Evolutionary conservation across 2,113 vertebrate species (phyloP).

Genomic region (Crocuta crocuta): DNA sequence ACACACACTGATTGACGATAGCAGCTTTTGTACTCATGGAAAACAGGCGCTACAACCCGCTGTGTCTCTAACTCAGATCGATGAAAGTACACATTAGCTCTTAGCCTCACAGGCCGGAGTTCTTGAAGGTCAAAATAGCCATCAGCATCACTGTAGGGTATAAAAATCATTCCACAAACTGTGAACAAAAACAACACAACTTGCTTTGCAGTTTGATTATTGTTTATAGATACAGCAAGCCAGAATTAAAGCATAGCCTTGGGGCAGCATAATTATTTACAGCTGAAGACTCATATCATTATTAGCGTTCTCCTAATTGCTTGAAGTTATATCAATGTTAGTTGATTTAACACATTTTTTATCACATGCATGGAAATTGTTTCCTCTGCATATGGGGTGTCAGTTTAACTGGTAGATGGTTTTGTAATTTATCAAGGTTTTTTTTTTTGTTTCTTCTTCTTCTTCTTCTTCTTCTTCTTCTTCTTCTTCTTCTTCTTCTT

Average conservation of each 20-base stretch:
- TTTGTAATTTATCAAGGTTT: conserved; percentile 82
- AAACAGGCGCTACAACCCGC: conserved; percentile 86
- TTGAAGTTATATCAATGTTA: conserved; percentile 99
- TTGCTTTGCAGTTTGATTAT: conserved; percentile 99
- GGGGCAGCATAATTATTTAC: conserved; percentile 99
- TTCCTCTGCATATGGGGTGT: conserved; percentile 92
- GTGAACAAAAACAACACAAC: conserved; percentile 91
- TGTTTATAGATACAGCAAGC: conserved; percentile 99
- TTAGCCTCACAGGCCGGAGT: conserved; percentile 87
- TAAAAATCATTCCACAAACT: conserved; percentile 93
- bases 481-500: not conserved
- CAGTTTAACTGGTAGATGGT: conserved; percentile 86
- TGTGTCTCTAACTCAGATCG: conserved; percentile 90
- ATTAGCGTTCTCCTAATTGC: conserved; percentile 99
- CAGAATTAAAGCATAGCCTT: conserved; percentile 98
- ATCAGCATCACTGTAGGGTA: conserved; percentile 93
- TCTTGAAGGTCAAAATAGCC: conserved; percentile 96
- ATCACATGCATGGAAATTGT: conserved; percentile 94
- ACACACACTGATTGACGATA: conserved; percentile 88
- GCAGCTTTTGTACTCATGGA: conserved; percentile 88
- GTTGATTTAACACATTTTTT: conserved; percentile 97
- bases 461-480: not conserved
- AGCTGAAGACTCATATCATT: conserved; percentile 99
- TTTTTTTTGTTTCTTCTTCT: conserved; percentile 22
- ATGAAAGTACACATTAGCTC: conserved; percentile 90